These are phyloP conservation scores for Aporrectodea caliginosa DNA, from an alignment of 1,140 invertebrate species.

Conservation along the genomic window DNA sequence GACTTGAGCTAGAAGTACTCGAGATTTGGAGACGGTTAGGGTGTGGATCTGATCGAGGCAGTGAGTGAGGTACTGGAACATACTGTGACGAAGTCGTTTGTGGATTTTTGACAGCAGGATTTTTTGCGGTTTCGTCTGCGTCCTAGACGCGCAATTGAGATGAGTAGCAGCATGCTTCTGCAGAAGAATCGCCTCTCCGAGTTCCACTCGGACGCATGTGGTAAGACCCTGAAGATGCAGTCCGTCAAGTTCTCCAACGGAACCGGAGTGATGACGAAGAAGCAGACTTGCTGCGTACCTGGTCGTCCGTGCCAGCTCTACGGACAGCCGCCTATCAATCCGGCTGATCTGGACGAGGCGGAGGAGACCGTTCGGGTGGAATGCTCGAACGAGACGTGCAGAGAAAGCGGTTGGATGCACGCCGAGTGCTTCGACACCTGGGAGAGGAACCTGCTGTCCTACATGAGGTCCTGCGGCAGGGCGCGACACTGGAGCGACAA, in stretches of 20 bases:
- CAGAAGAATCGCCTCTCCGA: background rate
- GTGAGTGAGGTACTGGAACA: no score
- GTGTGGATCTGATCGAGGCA: no score
- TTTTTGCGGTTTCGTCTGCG: no score
- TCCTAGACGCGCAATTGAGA: no score
- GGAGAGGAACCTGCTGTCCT: constrained; percentile 81
- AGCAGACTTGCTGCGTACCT: background rate
- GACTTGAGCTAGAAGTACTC: no score
- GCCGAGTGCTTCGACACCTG: constrained; percentile 88
- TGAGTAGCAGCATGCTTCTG: background rate
- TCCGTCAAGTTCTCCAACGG: background rate
- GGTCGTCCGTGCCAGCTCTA: background rate
- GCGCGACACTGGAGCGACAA: constrained; percentile 89
- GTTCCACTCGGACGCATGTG: no score
- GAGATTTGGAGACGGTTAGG: no score
- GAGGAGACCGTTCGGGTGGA: constrained; percentile 66
- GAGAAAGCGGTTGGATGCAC: constrained; percentile 86
- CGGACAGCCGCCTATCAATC: no score
- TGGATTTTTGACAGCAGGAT: no score
- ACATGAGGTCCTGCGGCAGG: constrained; percentile 80
- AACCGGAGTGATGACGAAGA: background rate
- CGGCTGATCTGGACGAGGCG: background rate
- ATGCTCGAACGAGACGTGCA: constrained; percentile 91
- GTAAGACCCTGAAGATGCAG: no score
- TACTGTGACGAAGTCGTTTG: no score